Base-by-base conservation (phyloP, 2,888 invertebrate species). In the Agonum fuliginosum region DNA sequence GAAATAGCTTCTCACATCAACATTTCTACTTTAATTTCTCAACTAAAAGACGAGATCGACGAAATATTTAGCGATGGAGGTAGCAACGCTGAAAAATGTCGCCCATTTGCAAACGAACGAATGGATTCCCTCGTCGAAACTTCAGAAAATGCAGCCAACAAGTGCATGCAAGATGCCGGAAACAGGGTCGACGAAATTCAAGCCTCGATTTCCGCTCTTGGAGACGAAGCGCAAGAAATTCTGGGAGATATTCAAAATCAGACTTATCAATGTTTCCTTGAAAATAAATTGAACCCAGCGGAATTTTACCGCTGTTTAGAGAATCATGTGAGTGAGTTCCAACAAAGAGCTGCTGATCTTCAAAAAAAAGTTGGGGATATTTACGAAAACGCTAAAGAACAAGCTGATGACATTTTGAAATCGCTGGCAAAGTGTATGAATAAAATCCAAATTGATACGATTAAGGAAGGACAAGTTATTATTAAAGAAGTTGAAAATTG, bases 221-320 rank as follows among this genome's bases (percentile, higher is more conserved):
- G n/a, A 20, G 14, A 17, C 3, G 48, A 67, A 30, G 67, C 34
- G 3, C 17, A 24, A 34, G 12, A 27, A 20, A 10, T 75, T 19
- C 14, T 48, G 8, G 3, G 14, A 6, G 46, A 75, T 22, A 34
- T 75, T 2, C 17, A 6, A 30, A 20, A 48, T 4, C 17, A 22
- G 4, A 8, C 30, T 12, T 3, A 8, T 5, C 30, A 48, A 12
- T 75, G 75, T 34, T 37, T 30, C 14, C 12, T 20, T 19, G 20
- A 54, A 2, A 54, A 72, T 20, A 51, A 19, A 34, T 8, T 51
- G 3, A 75, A 75, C 34, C 75, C 67, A 20, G 24, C 51, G 5
- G 24, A 12, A 12, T 34, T 75, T 30, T 17, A 22, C 3, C 65
- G 67, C 30, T 75, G 75, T 67, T 30, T 75, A 22, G 65, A 75